Percentiles rank a stretch among this genome's conserved stretches.
These are phyloP conservation scores for Stichopus chloronotus DNA, from an alignment of 35 echinoderm and acorn worm species.

Conservation along the genomic window DNA sequence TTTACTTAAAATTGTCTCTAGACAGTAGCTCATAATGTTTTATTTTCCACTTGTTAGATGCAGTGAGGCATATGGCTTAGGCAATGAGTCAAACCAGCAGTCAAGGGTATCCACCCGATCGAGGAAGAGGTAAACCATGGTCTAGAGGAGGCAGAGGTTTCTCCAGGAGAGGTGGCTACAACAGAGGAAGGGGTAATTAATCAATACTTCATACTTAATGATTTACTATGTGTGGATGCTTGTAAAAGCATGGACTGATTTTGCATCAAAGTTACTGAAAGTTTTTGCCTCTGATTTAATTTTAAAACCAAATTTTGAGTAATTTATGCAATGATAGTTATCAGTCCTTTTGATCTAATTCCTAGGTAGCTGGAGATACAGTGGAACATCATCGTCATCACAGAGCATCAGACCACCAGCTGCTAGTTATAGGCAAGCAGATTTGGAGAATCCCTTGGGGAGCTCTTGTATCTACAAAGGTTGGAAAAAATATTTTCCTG, in stretches of 20 bases:
- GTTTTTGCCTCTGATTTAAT: too few relatives aligned
- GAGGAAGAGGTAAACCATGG: conserved; percentile 30
- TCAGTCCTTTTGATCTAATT: not conserved
- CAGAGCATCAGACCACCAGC: conserved; percentile 4
- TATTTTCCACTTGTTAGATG: too few relatives aligned
- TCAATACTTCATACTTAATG: not conserved
- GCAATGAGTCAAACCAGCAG: conserved; percentile 26
- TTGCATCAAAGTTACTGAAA: too few relatives aligned
- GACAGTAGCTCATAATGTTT: too few relatives aligned
- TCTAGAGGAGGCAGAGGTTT: conserved; percentile 7
- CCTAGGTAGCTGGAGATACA: conserved; percentile 52
- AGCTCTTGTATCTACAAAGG: conserved; percentile 77
- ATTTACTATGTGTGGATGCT: not conserved
- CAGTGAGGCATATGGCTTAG: too few relatives aligned
- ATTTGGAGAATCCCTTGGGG: conserved; percentile 50
- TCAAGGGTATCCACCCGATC: not conserved
- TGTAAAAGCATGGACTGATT: not conserved
- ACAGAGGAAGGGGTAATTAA: conserved; percentile 44
- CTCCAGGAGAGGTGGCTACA: not conserved
- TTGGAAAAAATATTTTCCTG: conserved; percentile 89
- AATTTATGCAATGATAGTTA: not conserved
- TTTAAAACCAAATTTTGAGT: not conserved
- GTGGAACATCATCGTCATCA: conserved; percentile 31
- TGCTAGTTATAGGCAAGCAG: conserved; percentile 65
- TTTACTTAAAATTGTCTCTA: too few relatives aligned